phyloP scores from a whole-genome alignment of 92 coral and sea anemone species.

The Bergia sp. region DNA sequence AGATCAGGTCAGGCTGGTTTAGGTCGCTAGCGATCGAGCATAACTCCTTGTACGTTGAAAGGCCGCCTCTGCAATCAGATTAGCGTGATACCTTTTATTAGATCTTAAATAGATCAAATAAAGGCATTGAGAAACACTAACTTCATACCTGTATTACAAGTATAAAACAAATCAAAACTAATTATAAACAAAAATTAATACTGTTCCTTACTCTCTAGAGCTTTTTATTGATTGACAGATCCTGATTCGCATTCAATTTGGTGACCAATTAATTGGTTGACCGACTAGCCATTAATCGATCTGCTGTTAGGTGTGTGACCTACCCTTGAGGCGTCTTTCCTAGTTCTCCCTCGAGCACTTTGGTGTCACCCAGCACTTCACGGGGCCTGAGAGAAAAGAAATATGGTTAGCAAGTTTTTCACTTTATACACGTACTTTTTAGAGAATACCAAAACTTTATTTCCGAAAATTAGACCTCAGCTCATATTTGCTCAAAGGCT shows the following conservation, averaged over 20 bases:
- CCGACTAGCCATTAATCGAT: too few relatives aligned
- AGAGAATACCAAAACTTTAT: too few relatives aligned
- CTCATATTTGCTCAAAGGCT: too few relatives aligned
- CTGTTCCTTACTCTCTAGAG: background rate
- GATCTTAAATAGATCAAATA: background rate
- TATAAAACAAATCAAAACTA: too few relatives aligned
- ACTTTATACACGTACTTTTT: too few relatives aligned
- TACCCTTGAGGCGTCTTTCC: conserved; percentile 87
- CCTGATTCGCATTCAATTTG: too few relatives aligned
- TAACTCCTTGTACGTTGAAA: conserved; percentile 94
- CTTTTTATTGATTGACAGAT: background rate
- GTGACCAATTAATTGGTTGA: background rate
- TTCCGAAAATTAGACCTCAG: too few relatives aligned
- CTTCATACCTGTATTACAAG: too few relatives aligned
- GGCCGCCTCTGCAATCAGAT: conserved; percentile 66
- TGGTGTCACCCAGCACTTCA: conserved; percentile 71
- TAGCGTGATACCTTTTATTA: background rate
- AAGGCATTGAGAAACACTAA: background rate
- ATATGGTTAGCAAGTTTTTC: background rate
- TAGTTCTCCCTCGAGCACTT: conserved; percentile 80
- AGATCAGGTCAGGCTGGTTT: conserved; percentile 95
- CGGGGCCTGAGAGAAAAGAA: conserved; percentile 19
- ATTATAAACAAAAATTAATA: background rate
- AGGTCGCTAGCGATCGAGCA: conserved; percentile 98
- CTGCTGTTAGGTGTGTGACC: background rate